Base-by-base conservation (phyloP, 2,113 vertebrate genomes). In the Pheucticus melanocephalus region DNA sequence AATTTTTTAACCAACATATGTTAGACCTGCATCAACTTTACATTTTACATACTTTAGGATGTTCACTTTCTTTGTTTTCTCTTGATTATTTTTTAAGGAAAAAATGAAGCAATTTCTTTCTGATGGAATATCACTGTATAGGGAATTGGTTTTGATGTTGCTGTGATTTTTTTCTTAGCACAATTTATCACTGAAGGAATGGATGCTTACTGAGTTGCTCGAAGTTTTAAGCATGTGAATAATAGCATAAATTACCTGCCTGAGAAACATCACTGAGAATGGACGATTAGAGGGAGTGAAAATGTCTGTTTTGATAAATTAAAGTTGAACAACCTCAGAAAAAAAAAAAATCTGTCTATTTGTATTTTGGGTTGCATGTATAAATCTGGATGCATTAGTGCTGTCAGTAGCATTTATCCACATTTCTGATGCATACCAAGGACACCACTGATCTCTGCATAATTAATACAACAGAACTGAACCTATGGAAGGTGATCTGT, bases 201-300 rank as follows among this genome's bases (percentile, higher is more conserved):
- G 69, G 44, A 19, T 88, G 48, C n/a, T 72, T 90, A 65, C 66
- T 28, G 73, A 68, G 37, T 75, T 8, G 6, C 27, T 94, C 40
- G 5, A 94, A 87, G 75, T 82, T 59, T 84, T 85, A 90, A 88
- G 27, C 1, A 0, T 59, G n/a, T 72, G 71, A 82, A 73, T 86
- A 93, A 92, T 44, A 90, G 35, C 88, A 73, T 80, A 88, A 93
- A 80, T 77, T 92, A 87, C 60, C 63, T 93, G 30, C 64, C 81
- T 93, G 79, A 90, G 73, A 82, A 88, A 59, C 37, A 77, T 61
- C 76, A 80, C 50, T 40, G 79, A 66, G 50, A 82, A 50, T 48
- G 50, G 75, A 44, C 4, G 3, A 83, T 94, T 77, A 83, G 68
- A 72, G 54, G 42, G 37, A 82, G 39, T 35, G 15, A 79, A 87